phyloP scores from a whole-genome alignment of 2,797 vertebrate species.

The Tenualosa ilisha region DNA sequence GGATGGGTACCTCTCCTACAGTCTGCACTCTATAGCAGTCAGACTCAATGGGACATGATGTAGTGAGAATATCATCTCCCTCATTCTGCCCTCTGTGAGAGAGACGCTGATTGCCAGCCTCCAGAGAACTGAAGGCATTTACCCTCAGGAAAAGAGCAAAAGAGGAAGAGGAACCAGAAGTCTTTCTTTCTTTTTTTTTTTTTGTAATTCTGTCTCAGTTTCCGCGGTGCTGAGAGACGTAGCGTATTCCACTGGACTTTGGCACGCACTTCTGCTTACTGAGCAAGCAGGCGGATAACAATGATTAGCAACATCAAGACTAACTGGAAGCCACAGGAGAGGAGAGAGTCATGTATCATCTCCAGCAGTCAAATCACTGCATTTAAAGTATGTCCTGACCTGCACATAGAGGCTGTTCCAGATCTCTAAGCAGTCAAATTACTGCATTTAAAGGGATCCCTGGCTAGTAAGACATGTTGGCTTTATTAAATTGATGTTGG shows the following conservation, averaged over 20 bases:
- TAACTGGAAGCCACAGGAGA: slow-evolving; percentile 32
- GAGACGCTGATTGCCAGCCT: not conserved
- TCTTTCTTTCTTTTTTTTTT: not conserved
- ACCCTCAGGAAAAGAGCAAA: not conserved
- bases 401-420: not conserved
- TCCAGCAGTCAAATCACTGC: slow-evolving; percentile 55
- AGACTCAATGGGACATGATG: not conserved
- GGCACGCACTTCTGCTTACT: not conserved
- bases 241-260: not conserved
- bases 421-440: no score
- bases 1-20: not conserved
- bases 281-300: not conserved
- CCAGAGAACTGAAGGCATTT: not conserved
- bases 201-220: not conserved
- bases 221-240: not conserved
- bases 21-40: not conserved
- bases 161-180: not conserved
- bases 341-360: slow-evolving; percentile 49
- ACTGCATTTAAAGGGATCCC: no score
- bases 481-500: no score
- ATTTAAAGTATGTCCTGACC: slow-evolving; percentile 57
- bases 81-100: not conserved
- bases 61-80: not conserved
- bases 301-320: slow-evolving; percentile 13
- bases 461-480: no score